Percentiles rank a stretch among this genome's conserved stretches.
Conservation (phyloP, 2,113 vertebrate genomes). For the Micronisus gabar region DNA sequence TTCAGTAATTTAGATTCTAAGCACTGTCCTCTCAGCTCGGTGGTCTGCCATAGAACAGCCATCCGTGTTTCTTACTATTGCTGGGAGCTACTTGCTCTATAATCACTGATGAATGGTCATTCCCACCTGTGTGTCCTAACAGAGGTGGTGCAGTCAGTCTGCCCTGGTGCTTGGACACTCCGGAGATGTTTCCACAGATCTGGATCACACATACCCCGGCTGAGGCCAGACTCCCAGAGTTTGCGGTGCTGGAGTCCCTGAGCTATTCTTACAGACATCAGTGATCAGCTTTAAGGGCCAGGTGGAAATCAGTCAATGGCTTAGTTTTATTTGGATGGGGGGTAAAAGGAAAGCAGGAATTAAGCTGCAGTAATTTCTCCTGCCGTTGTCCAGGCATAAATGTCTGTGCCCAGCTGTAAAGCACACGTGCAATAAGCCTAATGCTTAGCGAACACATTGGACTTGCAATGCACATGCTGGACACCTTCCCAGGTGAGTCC, state of each 20-base stretch:
- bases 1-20: background rate
- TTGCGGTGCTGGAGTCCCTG: background rate
- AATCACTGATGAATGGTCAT: fast-evolving
- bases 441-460: background rate
- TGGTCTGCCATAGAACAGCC: background rate
- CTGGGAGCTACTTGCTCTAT: background rate
- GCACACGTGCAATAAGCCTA: background rate
- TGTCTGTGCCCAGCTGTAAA: background rate
- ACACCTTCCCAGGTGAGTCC: background rate
- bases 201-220: fast-evolving
- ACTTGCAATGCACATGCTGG: background rate
- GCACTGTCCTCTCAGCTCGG: background rate
- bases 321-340: background rate
- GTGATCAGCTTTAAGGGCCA: background rate
- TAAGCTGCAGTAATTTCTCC: background rate
- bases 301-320: background rate
- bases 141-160: background rate
- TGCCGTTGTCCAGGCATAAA: background rate
- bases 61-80: background rate
- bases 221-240: background rate
- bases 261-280: background rate
- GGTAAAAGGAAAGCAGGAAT: background rate
- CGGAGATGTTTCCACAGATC: background rate
- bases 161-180: background rate
- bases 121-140: background rate